phyloP scores from a whole-genome alignment of 1,140 invertebrate genomes.

The Streblospio benedicti region DNA sequence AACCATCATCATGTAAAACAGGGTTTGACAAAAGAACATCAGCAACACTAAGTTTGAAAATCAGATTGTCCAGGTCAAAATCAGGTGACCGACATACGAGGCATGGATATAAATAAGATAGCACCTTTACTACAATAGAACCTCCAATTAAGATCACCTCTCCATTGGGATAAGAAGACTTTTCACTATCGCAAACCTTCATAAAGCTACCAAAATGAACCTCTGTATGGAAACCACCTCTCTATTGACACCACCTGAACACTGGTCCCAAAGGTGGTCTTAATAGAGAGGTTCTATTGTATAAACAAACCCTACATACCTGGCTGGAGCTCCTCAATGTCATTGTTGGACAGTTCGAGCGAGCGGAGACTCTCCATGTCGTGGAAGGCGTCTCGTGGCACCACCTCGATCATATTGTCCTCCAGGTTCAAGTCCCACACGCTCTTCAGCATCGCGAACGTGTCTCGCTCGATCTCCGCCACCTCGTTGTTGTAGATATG shows the following conservation, averaged over 20 bases:
- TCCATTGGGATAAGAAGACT: neutral
- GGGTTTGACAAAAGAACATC: no score
- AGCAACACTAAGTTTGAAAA: no score
- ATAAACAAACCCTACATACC: neutral
- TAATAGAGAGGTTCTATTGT: no score
- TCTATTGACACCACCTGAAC: no score
- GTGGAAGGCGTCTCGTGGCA: slow-evolving; percentile 52
- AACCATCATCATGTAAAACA: no score
- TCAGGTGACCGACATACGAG: no score
- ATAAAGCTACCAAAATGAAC: no score
- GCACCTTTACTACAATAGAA: neutral
- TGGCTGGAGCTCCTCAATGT: slow-evolving; percentile 41
- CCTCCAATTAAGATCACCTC: no score
- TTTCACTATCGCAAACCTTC: no score
- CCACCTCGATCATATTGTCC: slow-evolving; percentile 57
- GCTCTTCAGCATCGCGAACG: slow-evolving; percentile 56
- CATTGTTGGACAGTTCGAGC: slow-evolving; percentile 50
- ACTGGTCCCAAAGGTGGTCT: no score
- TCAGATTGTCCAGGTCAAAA: no score
- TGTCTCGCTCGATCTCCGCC: slow-evolving; percentile 62
- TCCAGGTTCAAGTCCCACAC: slow-evolving; percentile 62
- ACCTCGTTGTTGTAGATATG: slow-evolving; percentile 71
- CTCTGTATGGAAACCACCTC: no score
- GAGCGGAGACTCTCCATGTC: slow-evolving; percentile 50
- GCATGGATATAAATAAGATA: neutral